phyloP scores from a whole-genome alignment of 2,888 invertebrate species.

The Agriopis leucophaearia region DNA sequence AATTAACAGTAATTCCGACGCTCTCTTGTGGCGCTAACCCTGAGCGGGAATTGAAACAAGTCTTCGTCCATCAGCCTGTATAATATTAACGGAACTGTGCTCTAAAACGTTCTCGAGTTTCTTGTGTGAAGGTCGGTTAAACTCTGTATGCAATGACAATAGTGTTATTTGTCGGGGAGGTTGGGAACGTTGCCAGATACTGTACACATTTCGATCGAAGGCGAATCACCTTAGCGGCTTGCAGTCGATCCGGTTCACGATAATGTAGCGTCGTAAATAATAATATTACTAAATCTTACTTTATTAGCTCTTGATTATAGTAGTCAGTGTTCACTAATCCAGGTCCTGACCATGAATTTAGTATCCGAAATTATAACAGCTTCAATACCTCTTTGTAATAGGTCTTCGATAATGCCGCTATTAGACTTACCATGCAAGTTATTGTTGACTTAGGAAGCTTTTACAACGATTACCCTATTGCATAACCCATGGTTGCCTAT shows the following conservation, averaged over 20 bases:
- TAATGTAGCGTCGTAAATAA: slow-evolving; percentile 34
- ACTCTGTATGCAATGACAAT: slow-evolving; percentile 56
- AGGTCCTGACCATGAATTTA: slow-evolving; percentile 6
- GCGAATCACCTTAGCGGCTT: slow-evolving; percentile 56
- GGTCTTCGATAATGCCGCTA: slow-evolving; percentile 17
- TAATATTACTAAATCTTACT: slow-evolving; percentile 24
- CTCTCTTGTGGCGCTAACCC: slow-evolving; percentile 44
- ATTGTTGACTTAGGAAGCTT: slow-evolving; percentile 35
- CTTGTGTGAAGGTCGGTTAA: slow-evolving; percentile 57
- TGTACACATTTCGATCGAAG: slow-evolving; percentile 58
- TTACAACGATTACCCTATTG: slow-evolving; percentile 37
- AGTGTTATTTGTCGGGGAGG: slow-evolving; percentile 56
- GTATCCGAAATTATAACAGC: slow-evolving; percentile 13
- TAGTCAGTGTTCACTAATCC: slow-evolving; percentile 13
- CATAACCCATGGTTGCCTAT: slow-evolving; percentile 43
- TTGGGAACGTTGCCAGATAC: slow-evolving; percentile 67
- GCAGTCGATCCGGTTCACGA: slow-evolving; percentile 48
- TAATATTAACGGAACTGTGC: slow-evolving; percentile 51
- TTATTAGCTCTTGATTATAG: slow-evolving; percentile 13
- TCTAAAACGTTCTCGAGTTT: slow-evolving; percentile 51
- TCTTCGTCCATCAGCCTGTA: slow-evolving; percentile 40
- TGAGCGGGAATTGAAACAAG: slow-evolving; percentile 52
- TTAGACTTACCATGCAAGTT: slow-evolving; percentile 17
- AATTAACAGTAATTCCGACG: slow-evolving; percentile 46
- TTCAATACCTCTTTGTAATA: slow-evolving; percentile 17